Percentiles rank a stretch among this genome's conserved stretches.
Conservation (phyloP, 2,888 invertebrate genomes). For the Lottia gigantea region DNA sequence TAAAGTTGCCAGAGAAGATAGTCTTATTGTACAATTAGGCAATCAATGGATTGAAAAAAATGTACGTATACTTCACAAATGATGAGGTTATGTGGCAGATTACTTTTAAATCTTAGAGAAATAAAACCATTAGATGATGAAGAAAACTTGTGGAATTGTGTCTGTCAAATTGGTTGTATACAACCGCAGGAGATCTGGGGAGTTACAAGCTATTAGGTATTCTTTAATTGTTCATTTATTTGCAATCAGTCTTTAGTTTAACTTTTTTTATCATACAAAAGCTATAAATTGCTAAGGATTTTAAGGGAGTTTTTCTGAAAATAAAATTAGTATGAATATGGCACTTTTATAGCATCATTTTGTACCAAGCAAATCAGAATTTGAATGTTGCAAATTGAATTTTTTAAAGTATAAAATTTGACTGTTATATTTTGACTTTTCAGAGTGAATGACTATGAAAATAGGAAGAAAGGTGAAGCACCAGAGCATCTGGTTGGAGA, state of each 20-base stretch:
- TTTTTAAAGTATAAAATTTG: too few relatives aligned
- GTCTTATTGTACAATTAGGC: not conserved
- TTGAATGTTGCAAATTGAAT: too few relatives aligned
- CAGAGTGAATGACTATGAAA: not conserved
- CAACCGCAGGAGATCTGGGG: not conserved
- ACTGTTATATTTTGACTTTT: not conserved
- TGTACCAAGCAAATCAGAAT: too few relatives aligned
- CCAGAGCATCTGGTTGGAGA: not conserved
- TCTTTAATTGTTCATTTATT: not conserved
- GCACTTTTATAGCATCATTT: too few relatives aligned
- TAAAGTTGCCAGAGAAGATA: not conserved
- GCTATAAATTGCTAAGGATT: too few relatives aligned
- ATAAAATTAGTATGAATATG: too few relatives aligned
- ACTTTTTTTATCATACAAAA: too few relatives aligned
- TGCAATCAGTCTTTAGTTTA: too few relatives aligned
- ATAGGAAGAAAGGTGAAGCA: not conserved
- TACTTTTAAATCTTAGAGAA: not conserved
- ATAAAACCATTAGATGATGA: not conserved
- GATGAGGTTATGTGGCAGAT: not conserved
- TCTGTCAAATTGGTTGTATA: not conserved
- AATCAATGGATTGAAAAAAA: constrained; percentile 3
- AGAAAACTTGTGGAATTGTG: constrained; percentile 3
- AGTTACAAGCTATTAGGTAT: not conserved
- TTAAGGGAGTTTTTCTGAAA: too few relatives aligned
- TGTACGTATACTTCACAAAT: not conserved